Percentiles rank a stretch among this genome's conserved stretches.
phyloP scores from a whole-genome alignment of 2,113 vertebrate species.

The Prietella phreatophila region DNA sequence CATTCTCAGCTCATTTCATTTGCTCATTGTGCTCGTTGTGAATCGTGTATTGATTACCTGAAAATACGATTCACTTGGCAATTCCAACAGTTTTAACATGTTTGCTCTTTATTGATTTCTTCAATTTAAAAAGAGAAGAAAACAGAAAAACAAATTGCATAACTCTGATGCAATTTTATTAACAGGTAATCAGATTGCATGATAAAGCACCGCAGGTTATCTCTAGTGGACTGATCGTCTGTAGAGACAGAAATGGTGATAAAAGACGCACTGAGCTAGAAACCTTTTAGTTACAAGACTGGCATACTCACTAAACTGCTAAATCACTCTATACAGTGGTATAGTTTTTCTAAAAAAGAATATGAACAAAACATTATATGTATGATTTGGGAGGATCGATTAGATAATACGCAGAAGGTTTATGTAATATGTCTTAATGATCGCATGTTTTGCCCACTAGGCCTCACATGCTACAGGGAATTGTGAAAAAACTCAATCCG shows the following conservation, averaged over 20 bases:
- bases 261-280: background rate
- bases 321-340: background rate
- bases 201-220: background rate
- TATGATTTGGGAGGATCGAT: background rate
- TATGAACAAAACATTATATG: background rate
- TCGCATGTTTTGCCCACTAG: background rate
- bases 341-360: background rate
- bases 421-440: background rate
- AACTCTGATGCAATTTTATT: background rate
- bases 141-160: background rate
- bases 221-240: background rate
- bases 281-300: background rate
- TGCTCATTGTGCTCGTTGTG: background rate
- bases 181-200: background rate
- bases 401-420: background rate
- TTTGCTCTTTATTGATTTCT: background rate
- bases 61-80: background rate
- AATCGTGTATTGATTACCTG: slow-evolving; percentile 14
- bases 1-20: slow-evolving; percentile 19
- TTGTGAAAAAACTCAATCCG: background rate
- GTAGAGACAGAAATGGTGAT: background rate
- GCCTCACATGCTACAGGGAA: background rate
- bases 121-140: background rate
- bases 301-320: background rate
- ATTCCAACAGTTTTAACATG: background rate